Percentiles rank a stretch among this genome's conserved stretches.
Evolutionary conservation across 2,113 vertebrate species (phyloP).

Genomic region (Haemorhous mexicanus): DNA sequence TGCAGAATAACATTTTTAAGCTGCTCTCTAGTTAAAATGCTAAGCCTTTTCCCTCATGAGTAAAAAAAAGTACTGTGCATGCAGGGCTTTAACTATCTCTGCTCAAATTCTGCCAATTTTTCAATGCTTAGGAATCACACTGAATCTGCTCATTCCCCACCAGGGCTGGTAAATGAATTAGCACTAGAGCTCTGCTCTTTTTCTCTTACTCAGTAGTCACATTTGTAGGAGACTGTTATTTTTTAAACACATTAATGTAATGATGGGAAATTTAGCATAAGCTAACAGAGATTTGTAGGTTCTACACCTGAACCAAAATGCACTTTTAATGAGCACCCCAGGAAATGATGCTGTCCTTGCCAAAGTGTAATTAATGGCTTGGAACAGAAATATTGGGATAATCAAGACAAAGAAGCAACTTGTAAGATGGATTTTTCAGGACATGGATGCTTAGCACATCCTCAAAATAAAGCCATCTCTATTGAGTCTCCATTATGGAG

Average conservation of each 20-base stretch:
- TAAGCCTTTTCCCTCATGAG: neutral
- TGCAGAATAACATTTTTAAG: neutral
- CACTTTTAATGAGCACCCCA: neutral
- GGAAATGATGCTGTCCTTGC: neutral
- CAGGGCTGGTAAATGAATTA: constrained; percentile 25
- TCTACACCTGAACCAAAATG: neutral
- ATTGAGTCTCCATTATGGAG: neutral
- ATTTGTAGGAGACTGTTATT: neutral
- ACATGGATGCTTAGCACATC: neutral
- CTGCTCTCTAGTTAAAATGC: neutral
- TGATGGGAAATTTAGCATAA: neutral
- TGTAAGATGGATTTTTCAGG: neutral
- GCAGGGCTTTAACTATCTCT: neutral
- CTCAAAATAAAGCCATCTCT: neutral
- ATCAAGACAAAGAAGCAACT: neutral
- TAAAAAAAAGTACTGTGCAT: neutral
- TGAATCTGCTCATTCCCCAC: neutral
- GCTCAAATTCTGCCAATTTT: neutral
- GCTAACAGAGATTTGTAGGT: neutral
- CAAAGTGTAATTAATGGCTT: neutral
- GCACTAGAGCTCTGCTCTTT: neutral
- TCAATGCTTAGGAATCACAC: neutral
- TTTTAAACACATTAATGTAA: neutral
- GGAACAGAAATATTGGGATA: neutral
- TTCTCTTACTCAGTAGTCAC: neutral